Evolutionary conservation across 2,113 vertebrate genomes (phyloP), one percentile per base, ranked within the genome.

Genomic region (Melanerpes formicivorus): DNA sequence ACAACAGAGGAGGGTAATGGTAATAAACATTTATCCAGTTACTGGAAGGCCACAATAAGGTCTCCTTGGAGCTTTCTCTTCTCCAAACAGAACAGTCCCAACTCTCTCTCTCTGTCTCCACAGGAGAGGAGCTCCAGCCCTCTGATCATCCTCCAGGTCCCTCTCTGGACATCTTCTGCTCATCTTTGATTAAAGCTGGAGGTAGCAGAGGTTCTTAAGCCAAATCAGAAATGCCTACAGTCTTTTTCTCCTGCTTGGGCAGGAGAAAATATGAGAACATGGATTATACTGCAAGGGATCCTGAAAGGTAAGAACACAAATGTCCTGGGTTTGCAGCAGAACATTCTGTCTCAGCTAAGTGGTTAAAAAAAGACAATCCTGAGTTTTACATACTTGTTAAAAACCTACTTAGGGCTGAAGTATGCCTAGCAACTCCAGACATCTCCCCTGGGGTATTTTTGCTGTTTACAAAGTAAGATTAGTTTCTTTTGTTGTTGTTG

Each of bases 1-100:
- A 27, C 81, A 69, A 54, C 50, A 65, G 74, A n/a, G 82, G 32
- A 67, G 48, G 56, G 16, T n/a, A 80, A 67, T 9, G 37, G 37
- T 32, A 63, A 52, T 76, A 95, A 95, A 95, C 95, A 95, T 93
- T 92, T 93, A 83, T 52, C 19, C 54, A 40, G 40, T 10, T 44
- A 15, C 42, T 44, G 42, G 14, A 44, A 44, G 42, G 42, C 42
- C 42, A 44, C 42, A 15, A 16, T 14, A 44, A 44, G 42, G 42
- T 44, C 42, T 44, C 42, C 42, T 44, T 14, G 42, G 14, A 44
- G 42, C 14, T 15, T 44, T 44, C 42, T 44, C 42, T 15, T 44
- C 42, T 44, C 14, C 42, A 44, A 15, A 15, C 14, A 15, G 42
- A 15, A 15, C 42, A 44, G 15, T 15, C 14, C 42, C 42, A 44